These are phyloP conservation scores for Latheticus oryzae DNA, from an alignment of 2,888 invertebrate species.

Conservation along the genomic window DNA sequence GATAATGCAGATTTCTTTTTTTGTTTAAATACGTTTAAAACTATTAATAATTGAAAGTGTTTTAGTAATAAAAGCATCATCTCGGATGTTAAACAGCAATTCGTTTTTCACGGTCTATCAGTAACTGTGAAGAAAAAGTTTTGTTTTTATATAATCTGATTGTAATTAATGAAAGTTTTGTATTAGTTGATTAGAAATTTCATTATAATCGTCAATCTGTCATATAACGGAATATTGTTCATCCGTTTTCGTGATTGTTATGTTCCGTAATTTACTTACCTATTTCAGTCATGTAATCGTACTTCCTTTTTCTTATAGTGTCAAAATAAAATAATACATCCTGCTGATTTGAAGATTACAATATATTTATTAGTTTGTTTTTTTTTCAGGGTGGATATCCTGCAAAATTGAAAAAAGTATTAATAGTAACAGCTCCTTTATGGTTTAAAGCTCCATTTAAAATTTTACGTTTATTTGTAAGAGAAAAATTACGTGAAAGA, in stretches of 20 bases:
- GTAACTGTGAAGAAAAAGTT: no score
- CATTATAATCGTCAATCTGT: constrained; percentile 11
- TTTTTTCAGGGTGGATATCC: constrained; percentile 91
- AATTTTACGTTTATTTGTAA: constrained; percentile 92
- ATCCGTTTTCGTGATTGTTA: constrained; percentile 6
- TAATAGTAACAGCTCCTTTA: constrained; percentile 96
- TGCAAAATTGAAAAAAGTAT: constrained; percentile 94
- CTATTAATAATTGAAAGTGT: no score
- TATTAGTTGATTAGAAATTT: no score
- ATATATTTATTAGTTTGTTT: background rate
- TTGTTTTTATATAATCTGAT: no score
- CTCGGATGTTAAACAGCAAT: no score
- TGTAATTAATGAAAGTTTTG: no score
- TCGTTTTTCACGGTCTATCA: no score
- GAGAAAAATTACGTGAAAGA: constrained; percentile 94
- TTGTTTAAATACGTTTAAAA: no score
- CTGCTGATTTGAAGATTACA: background rate
- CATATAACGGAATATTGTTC: constrained; percentile 14
- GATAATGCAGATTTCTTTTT: no score
- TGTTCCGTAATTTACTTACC: constrained; percentile 18
- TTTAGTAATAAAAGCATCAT: no score
- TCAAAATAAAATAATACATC: background rate
- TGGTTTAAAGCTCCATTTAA: constrained; percentile 99
- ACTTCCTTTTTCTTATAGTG: constrained; percentile 6
- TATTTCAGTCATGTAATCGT: constrained; percentile 18